Conservation (phyloP, 1,140 invertebrate genomes). For the Temnothorax nylanderi region DNA sequence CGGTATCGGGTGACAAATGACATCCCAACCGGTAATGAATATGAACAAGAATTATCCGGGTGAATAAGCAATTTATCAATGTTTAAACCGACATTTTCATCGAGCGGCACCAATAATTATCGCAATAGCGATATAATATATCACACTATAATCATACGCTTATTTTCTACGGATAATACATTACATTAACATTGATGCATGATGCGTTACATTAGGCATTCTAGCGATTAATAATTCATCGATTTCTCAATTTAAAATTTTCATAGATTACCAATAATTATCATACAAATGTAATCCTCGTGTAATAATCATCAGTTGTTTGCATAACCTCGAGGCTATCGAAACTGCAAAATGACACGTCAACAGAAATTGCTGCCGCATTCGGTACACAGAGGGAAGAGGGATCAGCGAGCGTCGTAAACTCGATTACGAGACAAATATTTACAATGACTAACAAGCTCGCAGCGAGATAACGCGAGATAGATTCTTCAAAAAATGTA, state of each 20-base stretch:
- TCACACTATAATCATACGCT: constrained; percentile 7
- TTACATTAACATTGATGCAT: constrained; percentile 1
- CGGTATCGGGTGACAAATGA: constrained; percentile 50
- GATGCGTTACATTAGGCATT: constrained; percentile 14
- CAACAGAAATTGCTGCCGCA: not conserved
- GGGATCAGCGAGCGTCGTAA: not conserved
- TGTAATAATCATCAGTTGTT: not conserved
- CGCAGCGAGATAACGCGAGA: not conserved
- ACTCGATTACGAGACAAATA: constrained; percentile 29
- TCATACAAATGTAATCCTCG: not conserved
- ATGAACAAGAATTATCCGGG: constrained; percentile 50
- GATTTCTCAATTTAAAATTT: constrained; percentile 5
- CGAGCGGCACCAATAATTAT: constrained; percentile 37
- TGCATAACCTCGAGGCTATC: not conserved
- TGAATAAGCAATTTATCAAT: constrained; percentile 53
- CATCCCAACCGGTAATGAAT: constrained; percentile 44
- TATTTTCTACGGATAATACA: constrained; percentile 15
- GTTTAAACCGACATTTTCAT: constrained; percentile 48
- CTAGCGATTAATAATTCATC: not conserved
- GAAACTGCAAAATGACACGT: constrained; percentile 12
- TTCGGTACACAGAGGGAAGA: not conserved
- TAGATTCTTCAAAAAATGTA: not conserved
- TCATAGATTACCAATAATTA: constrained; percentile 8
- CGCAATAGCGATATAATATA: not conserved
- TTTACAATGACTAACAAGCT: constrained; percentile 28